These are phyloP conservation scores for Salvator merianae DNA, from an alignment of 2,113 vertebrate species.

Conservation along the genomic window DNA sequence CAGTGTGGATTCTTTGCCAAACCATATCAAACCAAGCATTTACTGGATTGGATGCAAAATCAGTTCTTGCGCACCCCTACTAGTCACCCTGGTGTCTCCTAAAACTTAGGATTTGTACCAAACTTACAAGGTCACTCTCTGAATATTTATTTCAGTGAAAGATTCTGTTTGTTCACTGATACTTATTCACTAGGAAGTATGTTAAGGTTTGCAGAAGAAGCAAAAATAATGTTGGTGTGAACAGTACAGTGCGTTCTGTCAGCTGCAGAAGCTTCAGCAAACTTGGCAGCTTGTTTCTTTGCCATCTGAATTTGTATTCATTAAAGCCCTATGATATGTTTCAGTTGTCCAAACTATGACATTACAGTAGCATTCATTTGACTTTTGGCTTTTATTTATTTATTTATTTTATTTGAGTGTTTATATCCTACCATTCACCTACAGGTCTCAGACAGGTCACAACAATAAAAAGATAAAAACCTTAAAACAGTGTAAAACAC, in stretches of 20 bases:
- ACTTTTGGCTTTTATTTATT: neutral
- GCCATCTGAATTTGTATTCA: slow-evolving; percentile 4
- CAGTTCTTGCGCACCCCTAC: too few species aligned
- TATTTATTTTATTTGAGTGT: too few species aligned
- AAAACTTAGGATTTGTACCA: neutral
- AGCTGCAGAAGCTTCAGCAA: neutral
- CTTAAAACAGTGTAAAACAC: too few species aligned
- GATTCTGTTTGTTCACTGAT: neutral
- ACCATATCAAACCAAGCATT: too few species aligned
- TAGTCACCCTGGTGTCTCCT: too few species aligned
- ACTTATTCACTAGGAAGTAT: neutral
- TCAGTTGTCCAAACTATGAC: neutral
- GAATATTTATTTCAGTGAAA: neutral
- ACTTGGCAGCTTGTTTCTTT: neutral
- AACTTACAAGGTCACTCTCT: neutral
- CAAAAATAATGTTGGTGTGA: neutral
- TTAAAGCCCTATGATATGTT: neutral
- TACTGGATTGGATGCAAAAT: neutral
- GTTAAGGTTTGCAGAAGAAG: neutral
- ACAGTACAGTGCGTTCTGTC: neutral
- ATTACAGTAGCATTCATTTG: neutral
- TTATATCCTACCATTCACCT: too few species aligned
- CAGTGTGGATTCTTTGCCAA: too few species aligned
- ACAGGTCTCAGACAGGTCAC: too few species aligned
- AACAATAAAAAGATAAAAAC: too few species aligned